These are phyloP conservation scores for Dexiosoma caninum DNA, from an alignment of 2,888 invertebrate genomes.

Conservation along the genomic window DNA sequence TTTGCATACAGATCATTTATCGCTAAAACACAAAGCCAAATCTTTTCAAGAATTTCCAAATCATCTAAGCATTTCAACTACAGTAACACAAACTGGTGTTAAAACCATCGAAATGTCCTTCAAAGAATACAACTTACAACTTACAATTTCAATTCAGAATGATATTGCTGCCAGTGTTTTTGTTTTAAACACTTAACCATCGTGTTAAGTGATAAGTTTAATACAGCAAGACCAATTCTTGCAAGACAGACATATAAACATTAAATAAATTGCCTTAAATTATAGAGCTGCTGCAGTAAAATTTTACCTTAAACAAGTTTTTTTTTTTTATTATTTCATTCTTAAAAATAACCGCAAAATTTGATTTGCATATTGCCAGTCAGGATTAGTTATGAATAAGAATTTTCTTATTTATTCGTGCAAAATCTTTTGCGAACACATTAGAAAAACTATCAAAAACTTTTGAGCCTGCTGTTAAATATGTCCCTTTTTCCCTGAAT, in stretches of 20 bases:
- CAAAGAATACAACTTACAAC: not conserved
- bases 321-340: no score
- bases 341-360: not conserved
- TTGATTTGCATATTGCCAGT: not conserved
- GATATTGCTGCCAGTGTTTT: not conserved
- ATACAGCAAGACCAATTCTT: not conserved
- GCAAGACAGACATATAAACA: constrained; percentile 15
- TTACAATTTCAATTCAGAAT: constrained; percentile 8
- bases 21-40: no score
- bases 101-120: not conserved
- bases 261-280: constrained; percentile 42
- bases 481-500: not conserved
- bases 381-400: not conserved
- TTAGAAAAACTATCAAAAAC: not conserved
- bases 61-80: no score
- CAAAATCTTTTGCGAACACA: not conserved
- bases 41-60: no score
- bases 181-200: not conserved
- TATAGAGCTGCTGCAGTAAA: not conserved
- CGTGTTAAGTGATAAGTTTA: not conserved
- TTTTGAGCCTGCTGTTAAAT: not conserved
- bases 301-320: not conserved
- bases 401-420: not conserved
- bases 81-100: not conserved
- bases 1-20: no score